A percentile compares a stretch with the other conserved stretches of the same genome.
Conservation (phyloP, 2,113 vertebrate species). For the Cacatua alba region DNA sequence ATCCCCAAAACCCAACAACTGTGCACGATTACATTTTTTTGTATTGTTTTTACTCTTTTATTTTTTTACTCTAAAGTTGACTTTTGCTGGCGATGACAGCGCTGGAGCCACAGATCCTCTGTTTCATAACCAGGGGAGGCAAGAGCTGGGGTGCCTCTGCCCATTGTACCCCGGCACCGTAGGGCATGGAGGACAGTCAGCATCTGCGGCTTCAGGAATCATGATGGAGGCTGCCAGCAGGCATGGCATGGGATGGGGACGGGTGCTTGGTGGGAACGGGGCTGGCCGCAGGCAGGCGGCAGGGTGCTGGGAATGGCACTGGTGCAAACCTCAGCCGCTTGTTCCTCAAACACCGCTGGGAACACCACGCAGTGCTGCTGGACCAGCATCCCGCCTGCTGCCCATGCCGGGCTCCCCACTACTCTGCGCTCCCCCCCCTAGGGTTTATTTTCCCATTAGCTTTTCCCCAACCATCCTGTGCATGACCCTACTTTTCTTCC, state of each 20-base stretch:
- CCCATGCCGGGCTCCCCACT: rapidly evolving
- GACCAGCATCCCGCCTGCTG: neutral
- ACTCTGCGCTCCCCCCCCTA: neutral
- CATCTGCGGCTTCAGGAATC: neutral
- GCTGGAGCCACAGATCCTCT: neutral
- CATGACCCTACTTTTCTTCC: neutral
- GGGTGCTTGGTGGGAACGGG: neutral
- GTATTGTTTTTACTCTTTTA: neutral
- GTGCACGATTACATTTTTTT: neutral
- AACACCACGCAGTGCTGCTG: neutral
- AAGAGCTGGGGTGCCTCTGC: neutral
- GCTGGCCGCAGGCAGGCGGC: rapidly evolving
- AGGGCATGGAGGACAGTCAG: neutral
- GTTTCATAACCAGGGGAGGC: neutral
- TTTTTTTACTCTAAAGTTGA: neutral
- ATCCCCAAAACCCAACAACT: neutral
- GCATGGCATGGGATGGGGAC: neutral
- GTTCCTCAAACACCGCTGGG: neutral
- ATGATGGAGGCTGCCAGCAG: neutral
- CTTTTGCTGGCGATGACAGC: neutral
- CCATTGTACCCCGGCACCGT: neutral
- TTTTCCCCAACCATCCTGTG: neutral
- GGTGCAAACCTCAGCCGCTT: rapidly evolving
- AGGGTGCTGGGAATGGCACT: neutral
- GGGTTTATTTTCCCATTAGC: neutral